Evolutionary conservation across 1,140 invertebrate species (phyloP).

Genomic region (Daktulosphaira vitifoliae): DNA sequence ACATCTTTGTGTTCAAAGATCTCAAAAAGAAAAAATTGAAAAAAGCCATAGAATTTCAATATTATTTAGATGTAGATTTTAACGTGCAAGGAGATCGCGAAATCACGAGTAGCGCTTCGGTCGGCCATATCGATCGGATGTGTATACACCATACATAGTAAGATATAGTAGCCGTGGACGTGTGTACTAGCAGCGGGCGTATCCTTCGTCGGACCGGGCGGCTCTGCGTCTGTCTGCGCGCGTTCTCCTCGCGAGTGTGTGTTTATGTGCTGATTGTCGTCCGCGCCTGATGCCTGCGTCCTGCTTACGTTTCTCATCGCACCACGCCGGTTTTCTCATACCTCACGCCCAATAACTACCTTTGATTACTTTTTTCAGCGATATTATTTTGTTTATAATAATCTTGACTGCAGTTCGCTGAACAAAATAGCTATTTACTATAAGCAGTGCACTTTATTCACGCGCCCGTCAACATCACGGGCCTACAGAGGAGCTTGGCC

Average conservation of each 20-base stretch:
- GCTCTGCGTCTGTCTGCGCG: neutral
- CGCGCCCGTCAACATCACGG: too few species aligned
- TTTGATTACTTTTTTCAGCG: neutral
- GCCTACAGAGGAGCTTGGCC: too few species aligned
- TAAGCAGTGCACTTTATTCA: too few species aligned
- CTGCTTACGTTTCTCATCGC: constrained; percentile 2
- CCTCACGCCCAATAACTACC: neutral
- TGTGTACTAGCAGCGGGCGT: constrained; percentile 9
- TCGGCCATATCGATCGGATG: constrained; percentile 26
- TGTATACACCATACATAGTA: too few species aligned
- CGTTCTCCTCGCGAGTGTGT: neutral
- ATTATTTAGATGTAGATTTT: too few species aligned
- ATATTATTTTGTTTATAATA: neutral
- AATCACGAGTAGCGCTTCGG: constrained; percentile 10
- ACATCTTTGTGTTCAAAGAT: too few species aligned
- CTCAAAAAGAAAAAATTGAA: too few species aligned
- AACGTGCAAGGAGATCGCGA: constrained; percentile 22
- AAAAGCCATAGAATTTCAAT: too few species aligned
- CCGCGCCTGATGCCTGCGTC: constrained; percentile 13
- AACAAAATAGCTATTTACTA: too few species aligned
- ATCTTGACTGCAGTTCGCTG: too few species aligned
- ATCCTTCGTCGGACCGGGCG: constrained; percentile 22
- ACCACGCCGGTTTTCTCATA: constrained; percentile 16
- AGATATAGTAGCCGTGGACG: neutral
- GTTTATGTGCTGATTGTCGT: neutral